These are phyloP conservation scores for Nemotelus nigrinus DNA, from an alignment of 2,888 invertebrate species.

Conservation along the genomic window DNA sequence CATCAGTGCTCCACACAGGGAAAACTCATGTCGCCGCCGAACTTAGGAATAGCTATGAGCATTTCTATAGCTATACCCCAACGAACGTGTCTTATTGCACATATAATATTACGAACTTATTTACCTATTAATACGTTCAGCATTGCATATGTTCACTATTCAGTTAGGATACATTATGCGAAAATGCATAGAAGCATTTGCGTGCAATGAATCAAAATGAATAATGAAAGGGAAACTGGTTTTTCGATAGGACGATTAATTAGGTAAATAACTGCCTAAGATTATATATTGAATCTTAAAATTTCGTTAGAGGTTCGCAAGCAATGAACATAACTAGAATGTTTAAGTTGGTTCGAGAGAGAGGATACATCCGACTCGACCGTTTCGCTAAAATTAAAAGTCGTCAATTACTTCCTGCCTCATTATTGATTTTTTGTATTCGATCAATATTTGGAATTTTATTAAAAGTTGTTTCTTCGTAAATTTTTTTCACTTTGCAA, in stretches of 20 bases:
- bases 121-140: slow-evolving; percentile 49
- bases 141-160: slow-evolving; percentile 33
- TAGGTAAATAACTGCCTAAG: slow-evolving; percentile 56
- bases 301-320: slow-evolving; percentile 63
- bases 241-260: slow-evolving; percentile 47
- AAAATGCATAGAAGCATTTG: slow-evolving; percentile 3
- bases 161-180: slow-evolving; percentile 20
- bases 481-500: too few species aligned
- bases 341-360: slow-evolving; percentile 24
- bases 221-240: slow-evolving; percentile 8
- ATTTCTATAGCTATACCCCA: slow-evolving; percentile 63
- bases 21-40: slow-evolving; percentile 45
- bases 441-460: too few species aligned
- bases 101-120: slow-evolving; percentile 52
- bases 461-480: too few species aligned
- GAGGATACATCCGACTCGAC: slow-evolving; percentile 30
- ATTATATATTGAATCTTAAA: slow-evolving; percentile 46
- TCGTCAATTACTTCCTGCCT: neutral
- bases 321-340: slow-evolving; percentile 64
- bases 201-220: slow-evolving; percentile 27
- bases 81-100: slow-evolving; percentile 55
- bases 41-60: slow-evolving; percentile 64
- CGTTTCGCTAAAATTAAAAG: slow-evolving; percentile 41
- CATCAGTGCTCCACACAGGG: too few species aligned
- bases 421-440: too few species aligned